phyloP scores from a whole-genome alignment of 2,888 invertebrate species.

The Seladonia tumulorum region DNA sequence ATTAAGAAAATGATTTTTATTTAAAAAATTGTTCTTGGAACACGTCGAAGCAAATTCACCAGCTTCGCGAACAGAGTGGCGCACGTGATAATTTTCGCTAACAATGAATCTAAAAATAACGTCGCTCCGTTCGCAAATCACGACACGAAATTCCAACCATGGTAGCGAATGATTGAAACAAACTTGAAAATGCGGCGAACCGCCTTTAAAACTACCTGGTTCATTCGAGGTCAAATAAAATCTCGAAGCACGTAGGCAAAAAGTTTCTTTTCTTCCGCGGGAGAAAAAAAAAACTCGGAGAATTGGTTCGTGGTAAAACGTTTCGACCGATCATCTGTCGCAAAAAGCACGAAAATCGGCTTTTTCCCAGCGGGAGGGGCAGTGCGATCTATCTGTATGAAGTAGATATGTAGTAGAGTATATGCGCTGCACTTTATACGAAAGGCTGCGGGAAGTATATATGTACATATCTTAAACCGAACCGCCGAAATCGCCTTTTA shows the following conservation, averaged over 20 bases:
- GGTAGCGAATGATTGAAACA: neutral
- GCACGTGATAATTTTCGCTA: neutral
- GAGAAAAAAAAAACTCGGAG: neutral
- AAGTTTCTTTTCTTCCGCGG: neutral
- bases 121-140: neutral
- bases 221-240: neutral
- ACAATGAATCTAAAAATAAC: neutral
- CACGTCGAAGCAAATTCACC: neutral
- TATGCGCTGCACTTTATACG: neutral
- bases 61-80: neutral
- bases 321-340: slow-evolving; percentile 5
- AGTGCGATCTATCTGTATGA: slow-evolving; percentile 19
- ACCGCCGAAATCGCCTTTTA: slow-evolving; percentile 41
- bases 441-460: slow-evolving; percentile 26
- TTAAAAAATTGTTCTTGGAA: neutral
- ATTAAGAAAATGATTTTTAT: neutral
- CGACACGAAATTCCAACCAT: neutral
- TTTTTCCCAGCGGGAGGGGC: slow-evolving; percentile 4
- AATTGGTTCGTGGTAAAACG: neutral
- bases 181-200: neutral
- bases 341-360: slow-evolving; percentile 30
- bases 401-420: slow-evolving; percentile 22
- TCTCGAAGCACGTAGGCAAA: neutral
- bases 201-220: neutral
- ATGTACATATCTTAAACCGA: slow-evolving; percentile 45